Percentiles rank a stretch among this genome's conserved stretches.
Conservation (phyloP, 2,113 vertebrate genomes). For the Micromys minutus region DNA sequence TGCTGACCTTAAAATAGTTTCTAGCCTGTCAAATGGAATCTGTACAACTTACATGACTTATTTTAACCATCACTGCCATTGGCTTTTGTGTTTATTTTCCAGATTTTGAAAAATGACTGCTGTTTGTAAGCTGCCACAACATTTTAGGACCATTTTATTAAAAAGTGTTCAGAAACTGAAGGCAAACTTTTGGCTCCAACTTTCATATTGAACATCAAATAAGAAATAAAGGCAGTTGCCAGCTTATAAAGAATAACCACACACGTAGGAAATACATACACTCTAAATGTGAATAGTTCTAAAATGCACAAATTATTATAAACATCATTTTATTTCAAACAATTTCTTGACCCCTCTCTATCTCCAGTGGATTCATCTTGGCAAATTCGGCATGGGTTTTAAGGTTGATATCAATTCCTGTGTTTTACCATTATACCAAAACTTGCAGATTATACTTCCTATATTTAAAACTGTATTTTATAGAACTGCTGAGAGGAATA, state of each 20-base stretch:
- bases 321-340: not conserved
- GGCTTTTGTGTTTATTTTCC: slow-evolving; percentile 28
- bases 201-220: not conserved
- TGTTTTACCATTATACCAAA: slow-evolving; percentile 7
- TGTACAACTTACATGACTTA: not conserved
- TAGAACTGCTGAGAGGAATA: not conserved
- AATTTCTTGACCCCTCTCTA: not conserved
- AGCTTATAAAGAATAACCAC: not conserved
- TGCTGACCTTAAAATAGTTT: not conserved
- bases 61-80: not conserved
- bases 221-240: not conserved
- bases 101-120: slow-evolving; percentile 8
- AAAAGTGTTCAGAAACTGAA: not conserved
- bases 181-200: not conserved
- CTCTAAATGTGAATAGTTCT: not conserved
- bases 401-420: not conserved
- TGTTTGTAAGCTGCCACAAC: not conserved
- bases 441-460: not conserved
- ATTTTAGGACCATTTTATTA: slow-evolving; percentile 24
- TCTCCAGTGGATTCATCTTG: not conserved
- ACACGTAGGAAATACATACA: not conserved
- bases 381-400: not conserved
- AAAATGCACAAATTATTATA: not conserved
- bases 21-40: not conserved
- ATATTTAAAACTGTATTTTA: not conserved